Base-by-base conservation (phyloP, 2,797 vertebrate genomes). In the Spheniscus humboldti region DNA sequence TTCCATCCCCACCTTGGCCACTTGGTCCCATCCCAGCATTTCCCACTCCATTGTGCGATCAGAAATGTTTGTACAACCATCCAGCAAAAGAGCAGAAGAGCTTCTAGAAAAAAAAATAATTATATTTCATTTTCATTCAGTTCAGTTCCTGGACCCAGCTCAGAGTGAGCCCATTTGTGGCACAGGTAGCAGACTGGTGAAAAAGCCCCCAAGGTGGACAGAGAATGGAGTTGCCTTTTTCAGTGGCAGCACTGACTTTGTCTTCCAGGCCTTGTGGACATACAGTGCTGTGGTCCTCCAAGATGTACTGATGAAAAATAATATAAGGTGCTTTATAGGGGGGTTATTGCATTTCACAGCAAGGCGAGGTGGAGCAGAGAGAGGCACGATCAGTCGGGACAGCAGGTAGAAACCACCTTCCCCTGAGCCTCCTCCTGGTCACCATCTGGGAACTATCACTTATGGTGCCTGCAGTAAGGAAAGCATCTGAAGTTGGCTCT, bases 311-410 rank as follows among this genome's bases (percentile, higher is more conserved):
- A 84, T 20, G 22, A 47, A 53, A 95, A 43, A 53, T 3, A 47
- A 2, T 4, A 7, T 15, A 27, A n/a, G 20, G 50, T 39, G 19
- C 18, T 82, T 72, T 67, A 8, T 1, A 47, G 27, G 25, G 28
- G 10, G 7, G 6, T 60, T 57, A 27, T 3, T 63, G 23, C 28
- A n/a, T 37, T 79, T 94, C 82, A 27, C 10, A 76, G 57, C 5
- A 82, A 37, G 56, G 41, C 0, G 3, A 93, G 33, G 2, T 59
- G 56, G 56, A 45, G 16, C 41, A 66, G 14, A 23, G 73, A 69
- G n/a, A 71, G 37, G 27, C 15, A 57, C 0, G 7, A 5, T 39
- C 13, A 30, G 25, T 22, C 0, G 0, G 47, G 35, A 52, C 12
- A 39, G 24, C 11, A 74, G 39, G 55, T 4, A 43, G 59, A 55